These are phyloP conservation scores for Petaurus breviceps DNA, from an alignment of 2,113 vertebrate species.

Conservation along the genomic window DNA sequence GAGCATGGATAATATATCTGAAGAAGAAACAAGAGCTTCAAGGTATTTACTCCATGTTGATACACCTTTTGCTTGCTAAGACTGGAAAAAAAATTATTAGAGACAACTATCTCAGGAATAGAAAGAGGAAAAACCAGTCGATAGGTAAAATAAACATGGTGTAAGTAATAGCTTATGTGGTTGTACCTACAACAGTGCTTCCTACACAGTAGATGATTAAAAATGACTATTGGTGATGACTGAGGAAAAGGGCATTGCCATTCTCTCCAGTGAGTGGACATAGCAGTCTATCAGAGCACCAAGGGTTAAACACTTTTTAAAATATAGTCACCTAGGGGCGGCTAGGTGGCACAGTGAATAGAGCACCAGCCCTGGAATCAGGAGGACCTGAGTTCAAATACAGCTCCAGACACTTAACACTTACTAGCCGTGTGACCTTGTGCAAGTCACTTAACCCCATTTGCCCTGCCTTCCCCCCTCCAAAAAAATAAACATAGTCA, in stretches of 20 bases:
- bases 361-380: too few relatives aligned
- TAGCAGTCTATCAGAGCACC: not conserved
- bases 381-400: too few relatives aligned
- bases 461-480: too few relatives aligned
- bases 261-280: not conserved
- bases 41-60: not conserved
- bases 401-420: too few relatives aligned
- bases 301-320: conserved; percentile 1
- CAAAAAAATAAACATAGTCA: too few relatives aligned
- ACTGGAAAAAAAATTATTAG: conserved; percentile 11
- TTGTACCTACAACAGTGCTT: not conserved
- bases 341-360: too few relatives aligned
- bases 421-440: too few relatives aligned
- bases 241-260: not conserved
- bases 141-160: not conserved
- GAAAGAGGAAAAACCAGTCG: not conserved
- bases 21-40: conserved; percentile 14
- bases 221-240: not conserved
- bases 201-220: conserved; percentile 1
- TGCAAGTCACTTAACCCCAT: not conserved
- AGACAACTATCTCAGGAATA: not conserved
- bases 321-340: not conserved
- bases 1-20: conserved; percentile 28
- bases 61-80: not conserved
- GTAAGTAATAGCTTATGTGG: not conserved